phyloP scores from a whole-genome alignment of 2,797 vertebrate genomes.

The Channallabes apus region DNA sequence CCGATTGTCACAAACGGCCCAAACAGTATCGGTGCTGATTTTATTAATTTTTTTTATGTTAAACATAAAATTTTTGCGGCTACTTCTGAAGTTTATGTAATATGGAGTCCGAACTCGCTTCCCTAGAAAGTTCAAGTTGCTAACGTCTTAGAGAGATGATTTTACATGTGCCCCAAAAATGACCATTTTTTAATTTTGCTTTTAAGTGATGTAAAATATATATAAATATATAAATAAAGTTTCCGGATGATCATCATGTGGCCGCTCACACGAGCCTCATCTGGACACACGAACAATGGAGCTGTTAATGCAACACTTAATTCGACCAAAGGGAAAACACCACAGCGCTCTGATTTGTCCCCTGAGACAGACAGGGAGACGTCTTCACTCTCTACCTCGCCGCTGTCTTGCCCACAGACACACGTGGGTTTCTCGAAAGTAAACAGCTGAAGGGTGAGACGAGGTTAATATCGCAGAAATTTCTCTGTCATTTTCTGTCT shows the following conservation, averaged over 20 bases:
- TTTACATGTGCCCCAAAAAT: too few relatives aligned
- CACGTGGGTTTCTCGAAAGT: conserved; percentile 34
- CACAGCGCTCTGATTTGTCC: conserved; percentile 9
- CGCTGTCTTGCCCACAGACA: conserved; percentile 29
- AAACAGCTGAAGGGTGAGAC: conserved; percentile 30
- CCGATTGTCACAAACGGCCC: too few relatives aligned
- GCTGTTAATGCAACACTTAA: conserved; percentile 16
- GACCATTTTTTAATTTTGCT: too few relatives aligned
- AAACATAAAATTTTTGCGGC: too few relatives aligned
- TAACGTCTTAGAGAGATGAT: too few relatives aligned
- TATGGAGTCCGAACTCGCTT: too few relatives aligned
- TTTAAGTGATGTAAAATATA: conserved; percentile 36
- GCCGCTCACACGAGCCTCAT: conserved; percentile 56
- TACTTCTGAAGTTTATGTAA: too few relatives aligned
- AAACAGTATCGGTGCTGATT: too few relatives aligned
- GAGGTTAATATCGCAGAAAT: conserved; percentile 28
- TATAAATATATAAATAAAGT: too few relatives aligned
- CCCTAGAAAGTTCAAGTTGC: too few relatives aligned
- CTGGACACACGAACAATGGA: background rate
- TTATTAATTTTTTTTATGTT: too few relatives aligned
- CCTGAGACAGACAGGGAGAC: conserved; percentile 7
- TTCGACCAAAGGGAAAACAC: conserved; percentile 9
- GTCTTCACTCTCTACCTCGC: conserved; percentile 24
- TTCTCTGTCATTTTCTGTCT: conserved; percentile 35
- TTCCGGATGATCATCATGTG: conserved; percentile 56